Evolutionary conservation across 2,888 invertebrate genomes (phyloP), one percentile per base, ranked within the genome.

Genomic region (Macaria liturata): DNA sequence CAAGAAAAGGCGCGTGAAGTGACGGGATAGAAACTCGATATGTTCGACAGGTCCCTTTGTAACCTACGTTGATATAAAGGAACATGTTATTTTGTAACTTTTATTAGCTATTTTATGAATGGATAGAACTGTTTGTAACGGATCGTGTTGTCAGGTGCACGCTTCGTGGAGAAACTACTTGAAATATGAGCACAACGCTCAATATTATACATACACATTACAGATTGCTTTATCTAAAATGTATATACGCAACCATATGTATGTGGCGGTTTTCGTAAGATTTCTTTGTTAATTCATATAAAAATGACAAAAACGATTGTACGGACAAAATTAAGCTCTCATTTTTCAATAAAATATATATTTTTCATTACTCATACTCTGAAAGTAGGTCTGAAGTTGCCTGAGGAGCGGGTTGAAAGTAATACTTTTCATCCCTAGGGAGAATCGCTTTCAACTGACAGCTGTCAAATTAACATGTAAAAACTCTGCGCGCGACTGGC

Each of bases 1-100:
- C 86, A 83, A 78, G 76, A 76, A 75, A 74, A 71, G 71, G 68
- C 75, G 76, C 72, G 67, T 67, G 68, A 71, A 72, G 76, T 88
- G 87, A 86, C 81, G 84, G 85, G 81, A 72, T 58, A 83, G 91
- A 83, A 91, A 91, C 84, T 80, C 79, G 91, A 91, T 90, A 90
- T 86, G 86, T 84, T 81, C 76, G 71, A 76, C 76, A 72, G 76
- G 74, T 71, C 71, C 77, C 73, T 69, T 69, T 80, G 80, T 81
- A 78, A 77, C 75, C 76, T 64, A 60, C 79, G 83, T 85, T 83
- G 83, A 84, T 80, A 76, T 78, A 73, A 70, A 72, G 68, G 68
- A 68, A 71, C 65, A 75, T 76, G 74, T 72, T 75, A 72, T 73
- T 60, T 49, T 75, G 71, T 76, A 73, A 74, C 69, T 80, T 81